These are phyloP conservation scores for Samia ricini DNA, from an alignment of 1,140 invertebrate genomes.

Conservation along the genomic window DNA sequence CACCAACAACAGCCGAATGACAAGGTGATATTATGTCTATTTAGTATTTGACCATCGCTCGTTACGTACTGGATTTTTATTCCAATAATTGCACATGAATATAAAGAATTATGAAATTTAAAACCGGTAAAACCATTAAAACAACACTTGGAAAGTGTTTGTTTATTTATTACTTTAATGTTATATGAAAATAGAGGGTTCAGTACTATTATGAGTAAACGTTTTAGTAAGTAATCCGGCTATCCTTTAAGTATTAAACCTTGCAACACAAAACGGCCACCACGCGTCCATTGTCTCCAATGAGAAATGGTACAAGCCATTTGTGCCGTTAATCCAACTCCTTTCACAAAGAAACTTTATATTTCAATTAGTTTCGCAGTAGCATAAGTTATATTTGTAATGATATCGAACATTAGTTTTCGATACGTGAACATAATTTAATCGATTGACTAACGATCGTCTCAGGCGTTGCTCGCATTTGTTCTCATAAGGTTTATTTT, in stretches of 20 bases:
- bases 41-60: too few species aligned
- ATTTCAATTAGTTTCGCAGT: not conserved
- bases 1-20: too few species aligned
- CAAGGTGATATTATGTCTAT: too few species aligned
- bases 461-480: not conserved
- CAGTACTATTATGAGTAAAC: not conserved
- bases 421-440: not conserved
- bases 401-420: not conserved
- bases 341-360: not conserved
- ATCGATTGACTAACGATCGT: not conserved
- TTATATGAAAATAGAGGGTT: too few species aligned
- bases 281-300: not conserved
- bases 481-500: too few species aligned
- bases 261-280: not conserved
- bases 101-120: too few species aligned
- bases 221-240: not conserved
- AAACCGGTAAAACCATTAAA: too few species aligned
- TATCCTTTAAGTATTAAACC: not conserved
- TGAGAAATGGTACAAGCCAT: not conserved
- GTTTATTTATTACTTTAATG: too few species aligned
- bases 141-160: too few species aligned
- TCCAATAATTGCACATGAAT: too few species aligned
- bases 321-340: not conserved
- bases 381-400: not conserved
- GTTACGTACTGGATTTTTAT: too few species aligned